These are phyloP conservation scores for Tychaedon coryphoeus DNA, from an alignment of 2,113 vertebrate genomes.

Conservation along the genomic window DNA sequence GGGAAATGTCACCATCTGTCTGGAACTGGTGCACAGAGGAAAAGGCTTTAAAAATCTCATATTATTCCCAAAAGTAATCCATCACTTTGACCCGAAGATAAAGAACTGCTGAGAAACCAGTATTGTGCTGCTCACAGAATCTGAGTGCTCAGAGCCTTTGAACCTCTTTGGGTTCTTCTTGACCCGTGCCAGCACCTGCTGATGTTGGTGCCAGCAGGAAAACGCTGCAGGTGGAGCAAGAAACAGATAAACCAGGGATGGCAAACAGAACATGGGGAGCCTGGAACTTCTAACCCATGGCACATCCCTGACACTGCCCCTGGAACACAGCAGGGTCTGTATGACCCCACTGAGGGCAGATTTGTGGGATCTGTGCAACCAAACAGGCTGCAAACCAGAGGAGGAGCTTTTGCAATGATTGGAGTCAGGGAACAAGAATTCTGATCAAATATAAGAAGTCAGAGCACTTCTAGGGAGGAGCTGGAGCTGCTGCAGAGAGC, in stretches of 20 bases:
- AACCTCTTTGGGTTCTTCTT: not conserved
- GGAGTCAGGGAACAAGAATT: not conserved
- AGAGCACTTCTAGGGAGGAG: not conserved
- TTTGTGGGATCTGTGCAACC: not conserved
- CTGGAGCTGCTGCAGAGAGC: not conserved
- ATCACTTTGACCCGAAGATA: slow-evolving; percentile 15
- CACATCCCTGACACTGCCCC: not conserved
- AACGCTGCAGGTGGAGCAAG: not conserved
- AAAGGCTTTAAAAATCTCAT: not conserved
- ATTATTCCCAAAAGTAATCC: not conserved
- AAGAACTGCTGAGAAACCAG: not conserved
- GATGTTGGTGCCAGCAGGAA: not conserved
- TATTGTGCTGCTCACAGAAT: not conserved
- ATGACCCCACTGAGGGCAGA: not conserved
- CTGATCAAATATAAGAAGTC: not conserved
- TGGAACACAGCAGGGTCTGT: not conserved
- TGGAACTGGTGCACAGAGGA: not conserved
- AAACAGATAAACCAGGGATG: not conserved
- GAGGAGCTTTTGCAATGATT: not conserved
- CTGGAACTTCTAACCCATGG: not conserved
- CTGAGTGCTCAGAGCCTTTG: not conserved
- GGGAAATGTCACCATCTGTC: slow-evolving; percentile 67
- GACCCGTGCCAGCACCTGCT: not conserved
- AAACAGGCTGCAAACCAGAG: not conserved
- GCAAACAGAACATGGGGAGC: not conserved